Base-by-base conservation (phyloP, 1,140 invertebrate genomes). In the Cydia splendana region DNA sequence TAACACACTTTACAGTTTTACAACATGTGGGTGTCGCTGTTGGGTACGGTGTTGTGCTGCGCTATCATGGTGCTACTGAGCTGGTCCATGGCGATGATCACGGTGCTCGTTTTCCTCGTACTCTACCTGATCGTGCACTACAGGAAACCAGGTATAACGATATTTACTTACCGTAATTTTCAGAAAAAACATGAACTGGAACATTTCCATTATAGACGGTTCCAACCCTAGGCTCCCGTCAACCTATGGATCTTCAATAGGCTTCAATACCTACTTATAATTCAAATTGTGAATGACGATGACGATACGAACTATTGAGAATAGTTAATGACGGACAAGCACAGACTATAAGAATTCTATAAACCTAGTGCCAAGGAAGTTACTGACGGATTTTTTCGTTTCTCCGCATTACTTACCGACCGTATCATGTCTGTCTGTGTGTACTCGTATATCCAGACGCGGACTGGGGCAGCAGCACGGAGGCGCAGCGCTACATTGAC, bases 401-500 rank as follows among this genome's bases (percentile, higher is more conserved):
- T 7, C 53, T 57, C n/a, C n/a, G n/a, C 53, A 57, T 4, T 2
- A 20, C 6, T 57, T 18, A 57, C 15, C 45, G 4, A 15, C 12
- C 3, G 13, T 48, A 1, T 12, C 45, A 13, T 48, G n/a, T 18
- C 4, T 57, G 10, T 57, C n/a, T 57, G 5, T 57, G 2, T 62
- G 18, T n/a, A n/a, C n/a, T n/a, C n/a, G n/a, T 5, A 9, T 7
- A 10, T 90, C 73, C 81, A 97, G 98, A 98, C 89, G 97, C 98
- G 4, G 99, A 99, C 91, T 99, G 98, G 98, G 98, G 98, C n/a
- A 98, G 98, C 34, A 98, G 98, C 5, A 98, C 97, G 0, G 98
- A 99, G 90, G 98, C 98, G 0, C 97, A 99, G 91, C 97, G 96
- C 1, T 99, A 99, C 88, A 79, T 78, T 20, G 81, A 83, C 18